phyloP scores from a whole-genome alignment of 1,140 invertebrate genomes.

The Onthophagus taurus region DNA sequence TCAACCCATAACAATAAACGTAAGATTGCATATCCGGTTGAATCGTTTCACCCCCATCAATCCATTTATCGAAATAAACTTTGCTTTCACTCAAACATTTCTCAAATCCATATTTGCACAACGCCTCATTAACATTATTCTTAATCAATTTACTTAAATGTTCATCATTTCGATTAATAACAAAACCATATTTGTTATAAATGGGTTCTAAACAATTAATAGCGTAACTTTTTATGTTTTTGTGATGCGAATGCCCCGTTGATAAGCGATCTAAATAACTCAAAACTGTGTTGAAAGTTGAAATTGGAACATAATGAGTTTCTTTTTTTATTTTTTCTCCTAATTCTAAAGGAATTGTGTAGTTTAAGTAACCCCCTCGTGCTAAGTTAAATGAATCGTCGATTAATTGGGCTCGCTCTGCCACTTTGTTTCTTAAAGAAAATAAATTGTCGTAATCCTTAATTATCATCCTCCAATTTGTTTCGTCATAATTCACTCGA shows the following conservation, averaged over 20 bases:
- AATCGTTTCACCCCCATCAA: background rate
- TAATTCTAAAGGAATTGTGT: slow-evolving; percentile 45
- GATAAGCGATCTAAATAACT: slow-evolving; percentile 8
- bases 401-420: slow-evolving; percentile 55
- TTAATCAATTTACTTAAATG: background rate
- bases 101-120: background rate
- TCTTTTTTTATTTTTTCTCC: slow-evolving; percentile 44
- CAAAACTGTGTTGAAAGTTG: slow-evolving; percentile 7
- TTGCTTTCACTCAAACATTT: background rate
- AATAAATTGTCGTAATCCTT: background rate
- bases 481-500: slow-evolving; percentile 4
- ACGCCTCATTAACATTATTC: background rate
- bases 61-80: background rate
- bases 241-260: background rate
- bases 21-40: background rate
- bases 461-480: slow-evolving; percentile 14
- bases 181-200: background rate
- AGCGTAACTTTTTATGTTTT: background rate
- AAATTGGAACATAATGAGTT: slow-evolving; percentile 10
- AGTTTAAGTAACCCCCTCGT: slow-evolving; percentile 43
- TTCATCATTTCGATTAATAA: background rate
- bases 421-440: slow-evolving; percentile 19
- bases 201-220: background rate
- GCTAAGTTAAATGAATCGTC: slow-evolving; percentile 42
- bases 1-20: background rate